A percentile compares a stretch with the other conserved stretches of the same genome.
Evolutionary conservation across 2,888 invertebrate species (phyloP).

Genomic region (Erpobdella octoculata): DNA sequence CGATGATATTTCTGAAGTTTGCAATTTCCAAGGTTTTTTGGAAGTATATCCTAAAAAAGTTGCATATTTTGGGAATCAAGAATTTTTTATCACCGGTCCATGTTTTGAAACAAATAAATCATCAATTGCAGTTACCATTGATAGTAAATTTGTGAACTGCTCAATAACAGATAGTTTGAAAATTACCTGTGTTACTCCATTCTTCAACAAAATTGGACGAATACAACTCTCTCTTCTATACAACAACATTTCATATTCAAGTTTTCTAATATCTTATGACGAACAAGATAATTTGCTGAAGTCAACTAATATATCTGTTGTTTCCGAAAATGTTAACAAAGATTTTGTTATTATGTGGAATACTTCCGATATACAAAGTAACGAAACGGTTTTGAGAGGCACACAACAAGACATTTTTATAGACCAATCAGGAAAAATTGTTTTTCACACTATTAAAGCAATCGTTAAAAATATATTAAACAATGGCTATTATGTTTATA

Average conservation of each 20-base stretch:
- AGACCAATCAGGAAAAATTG: background rate
- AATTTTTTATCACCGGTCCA: constrained; percentile 21
- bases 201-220: background rate
- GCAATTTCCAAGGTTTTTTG: constrained; percentile 9
- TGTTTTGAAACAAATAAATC: constrained; percentile 5
- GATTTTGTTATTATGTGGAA: background rate
- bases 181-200: constrained; percentile 21
- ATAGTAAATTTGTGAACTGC: background rate
- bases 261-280: background rate
- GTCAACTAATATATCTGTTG: background rate
- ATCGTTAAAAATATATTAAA: too few species aligned
- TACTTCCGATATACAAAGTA: background rate
- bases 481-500: too few species aligned
- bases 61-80: constrained; percentile 18
- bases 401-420: background rate
- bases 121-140: constrained; percentile 14
- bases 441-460: background rate
- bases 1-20: constrained; percentile 16
- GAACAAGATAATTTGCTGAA: background rate
- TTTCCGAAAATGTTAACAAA: background rate
- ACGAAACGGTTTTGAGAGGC: background rate
- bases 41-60: constrained; percentile 23
- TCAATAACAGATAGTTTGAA: background rate
- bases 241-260: constrained; percentile 9
- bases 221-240: background rate